A percentile compares a stretch with the other conserved stretches of the same genome.
Evolutionary conservation across 1,140 invertebrate genomes (phyloP).

Genomic region (Oedothorax gibbosus): DNA sequence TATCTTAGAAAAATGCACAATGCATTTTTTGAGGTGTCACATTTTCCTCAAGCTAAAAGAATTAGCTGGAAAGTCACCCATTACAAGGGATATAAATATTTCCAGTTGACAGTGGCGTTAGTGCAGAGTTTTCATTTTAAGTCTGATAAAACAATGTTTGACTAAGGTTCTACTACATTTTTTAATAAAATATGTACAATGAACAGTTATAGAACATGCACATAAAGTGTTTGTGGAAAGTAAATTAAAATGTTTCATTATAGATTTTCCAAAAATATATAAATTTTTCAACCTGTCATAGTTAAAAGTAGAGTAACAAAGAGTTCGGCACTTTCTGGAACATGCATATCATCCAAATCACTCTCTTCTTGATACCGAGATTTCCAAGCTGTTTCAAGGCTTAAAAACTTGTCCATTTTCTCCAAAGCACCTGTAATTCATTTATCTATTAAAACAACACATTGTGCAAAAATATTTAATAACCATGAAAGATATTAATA

Average conservation of each 20-base stretch:
- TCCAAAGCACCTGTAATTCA: slow-evolving; percentile 55
- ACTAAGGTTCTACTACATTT: not conserved
- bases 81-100: too few species aligned
- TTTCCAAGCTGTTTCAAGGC: slow-evolving; percentile 62
- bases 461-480: too few species aligned
- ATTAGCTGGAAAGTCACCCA: too few species aligned
- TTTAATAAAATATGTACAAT: not conserved
- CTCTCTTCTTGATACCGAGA: slow-evolving; percentile 59
- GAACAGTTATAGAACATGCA: not conserved
- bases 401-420: slow-evolving; percentile 61
- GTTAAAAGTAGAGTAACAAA: slow-evolving; percentile 63
- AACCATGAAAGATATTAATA: not conserved
- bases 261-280: not conserved
- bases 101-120: too few species aligned
- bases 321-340: slow-evolving; percentile 64
- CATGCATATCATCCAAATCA: slow-evolving; percentile 62
- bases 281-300: slow-evolving; percentile 60
- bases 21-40: too few species aligned
- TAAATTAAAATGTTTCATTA: too few species aligned
- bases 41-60: too few species aligned
- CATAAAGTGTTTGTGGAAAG: too few species aligned
- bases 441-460: too few species aligned
- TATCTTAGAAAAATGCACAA: too few species aligned
- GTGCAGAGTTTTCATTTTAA: too few species aligned
- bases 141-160: too few species aligned